phyloP scores from a whole-genome alignment of 2,113 vertebrate genomes.

The Alces alces region DNA sequence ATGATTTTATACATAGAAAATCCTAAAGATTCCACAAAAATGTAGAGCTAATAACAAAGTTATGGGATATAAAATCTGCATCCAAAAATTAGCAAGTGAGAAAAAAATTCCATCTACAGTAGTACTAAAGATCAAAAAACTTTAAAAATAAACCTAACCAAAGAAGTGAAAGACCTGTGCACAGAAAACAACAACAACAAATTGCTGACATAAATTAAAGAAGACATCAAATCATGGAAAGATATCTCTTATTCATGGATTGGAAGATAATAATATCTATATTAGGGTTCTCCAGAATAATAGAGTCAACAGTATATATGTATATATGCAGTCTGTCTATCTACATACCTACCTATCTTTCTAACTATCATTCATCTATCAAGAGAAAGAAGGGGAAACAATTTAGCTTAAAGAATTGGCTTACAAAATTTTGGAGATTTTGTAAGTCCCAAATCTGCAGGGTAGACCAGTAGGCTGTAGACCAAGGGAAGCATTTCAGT shows the following conservation, averaged over 20 bases:
- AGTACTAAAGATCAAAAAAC: not conserved
- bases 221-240: not conserved
- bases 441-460: not conserved
- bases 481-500: not conserved
- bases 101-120: not conserved
- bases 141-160: not conserved
- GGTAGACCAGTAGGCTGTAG: not conserved
- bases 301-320: not conserved
- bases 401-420: not conserved
- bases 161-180: not conserved
- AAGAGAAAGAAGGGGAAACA: not conserved
- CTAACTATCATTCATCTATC: not conserved
- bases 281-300: not conserved
- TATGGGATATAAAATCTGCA: not conserved
- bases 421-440: not conserved
- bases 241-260: not conserved
- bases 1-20: not conserved
- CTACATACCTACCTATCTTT: not conserved
- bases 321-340: not conserved
- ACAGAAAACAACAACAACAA: not conserved
- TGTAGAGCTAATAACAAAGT: not conserved
- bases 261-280: not conserved
- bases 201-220: not conserved
- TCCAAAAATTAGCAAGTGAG: not conserved
- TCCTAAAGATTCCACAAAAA: not conserved